Conservation (phyloP, 2,888 invertebrate genomes). For the Lysandra bellargus region DNA sequence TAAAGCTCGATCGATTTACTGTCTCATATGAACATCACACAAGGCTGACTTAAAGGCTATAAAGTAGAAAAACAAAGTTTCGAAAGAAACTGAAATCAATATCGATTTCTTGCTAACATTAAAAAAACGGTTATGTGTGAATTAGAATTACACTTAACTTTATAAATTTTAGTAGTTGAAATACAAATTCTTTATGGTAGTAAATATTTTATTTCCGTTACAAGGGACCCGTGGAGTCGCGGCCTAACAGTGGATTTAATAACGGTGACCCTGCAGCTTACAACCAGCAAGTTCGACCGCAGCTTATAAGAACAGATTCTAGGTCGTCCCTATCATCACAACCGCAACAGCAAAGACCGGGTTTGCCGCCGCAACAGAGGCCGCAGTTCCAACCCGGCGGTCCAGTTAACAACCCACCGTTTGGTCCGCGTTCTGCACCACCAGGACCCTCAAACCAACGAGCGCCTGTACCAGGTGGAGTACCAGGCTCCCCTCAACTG, state of each 20-base stretch:
- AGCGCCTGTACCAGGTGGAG: slow-evolving; percentile 55
- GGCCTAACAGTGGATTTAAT: slow-evolving; percentile 57
- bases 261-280: slow-evolving; percentile 53
- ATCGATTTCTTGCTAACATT: not conserved
- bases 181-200: not conserved
- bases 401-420: slow-evolving; percentile 59
- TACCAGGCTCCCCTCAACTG: slow-evolving; percentile 57
- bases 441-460: slow-evolving; percentile 57
- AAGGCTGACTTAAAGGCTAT: slow-evolving; percentile 2
- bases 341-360: slow-evolving; percentile 52
- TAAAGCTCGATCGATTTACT: slow-evolving; percentile 41
- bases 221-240: slow-evolving; percentile 65
- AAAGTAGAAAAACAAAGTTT: not conserved
- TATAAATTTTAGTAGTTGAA: not conserved
- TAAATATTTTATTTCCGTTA: slow-evolving; percentile 40
- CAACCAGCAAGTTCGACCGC: slow-evolving; percentile 59
- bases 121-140: not conserved
- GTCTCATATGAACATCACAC: slow-evolving; percentile 34
- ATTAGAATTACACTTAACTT: too few species aligned
- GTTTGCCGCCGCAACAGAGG: slow-evolving; percentile 54
- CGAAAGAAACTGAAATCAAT: not conserved
- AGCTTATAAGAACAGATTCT: slow-evolving; percentile 65
- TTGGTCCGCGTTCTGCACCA: slow-evolving; percentile 51
- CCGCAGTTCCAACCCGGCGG: slow-evolving; percentile 75
- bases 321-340: slow-evolving; percentile 63